Base-by-base conservation (phyloP, 2,113 vertebrate genomes). In the Xiphophorus maculatus region DNA sequence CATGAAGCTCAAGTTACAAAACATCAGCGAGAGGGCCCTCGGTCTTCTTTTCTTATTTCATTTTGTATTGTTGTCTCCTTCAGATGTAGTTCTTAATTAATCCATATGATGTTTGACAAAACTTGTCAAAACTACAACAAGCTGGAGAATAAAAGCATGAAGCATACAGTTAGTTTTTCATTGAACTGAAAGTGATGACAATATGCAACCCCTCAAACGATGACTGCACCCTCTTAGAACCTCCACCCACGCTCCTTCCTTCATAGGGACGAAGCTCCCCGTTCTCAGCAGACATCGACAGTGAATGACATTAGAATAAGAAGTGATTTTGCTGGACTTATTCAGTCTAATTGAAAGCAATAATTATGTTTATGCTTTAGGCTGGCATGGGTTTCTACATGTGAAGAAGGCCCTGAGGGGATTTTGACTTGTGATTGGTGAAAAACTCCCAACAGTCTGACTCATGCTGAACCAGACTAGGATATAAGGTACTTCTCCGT, bases 1-100 rank as follows among this genome's bases (percentile, higher is more conserved):
- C 95, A 96, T 89, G 93, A 90, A 93, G 90, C 83, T 51, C 86
- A 84, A 90, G 90, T 89, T 93, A 88, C 90, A 90, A 89, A 92
- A 88, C 80, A 88, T 86, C 82, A 74, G 85, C 14, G 22, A 80
- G n/a, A 64, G 69, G 72, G 40, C 79, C 68, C 67, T 81, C 72
- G 27, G 54, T 62, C 42, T 15, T 32, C 68, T 62, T 51, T 15
- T 32, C 68, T 58, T 75, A 61, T 35, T 82, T 71, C 84, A 82
- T 78, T 88, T 37, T 79, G 75, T 72, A 9, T 48, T 84, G 80
- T 66, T 13, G 63, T 75, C 82, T 70, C 40, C 63, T 71, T 65
- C 80, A 82, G 77, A 87, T 86, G 22, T 66, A 77, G 82, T 86
- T 84, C 82, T 79, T 88, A 83, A 91, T 82, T 82, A 82, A 88